Percentiles rank a stretch among this genome's conserved stretches.
Conservation (phyloP, 2,888 invertebrate species). For the Girardia tigrina region DNA sequence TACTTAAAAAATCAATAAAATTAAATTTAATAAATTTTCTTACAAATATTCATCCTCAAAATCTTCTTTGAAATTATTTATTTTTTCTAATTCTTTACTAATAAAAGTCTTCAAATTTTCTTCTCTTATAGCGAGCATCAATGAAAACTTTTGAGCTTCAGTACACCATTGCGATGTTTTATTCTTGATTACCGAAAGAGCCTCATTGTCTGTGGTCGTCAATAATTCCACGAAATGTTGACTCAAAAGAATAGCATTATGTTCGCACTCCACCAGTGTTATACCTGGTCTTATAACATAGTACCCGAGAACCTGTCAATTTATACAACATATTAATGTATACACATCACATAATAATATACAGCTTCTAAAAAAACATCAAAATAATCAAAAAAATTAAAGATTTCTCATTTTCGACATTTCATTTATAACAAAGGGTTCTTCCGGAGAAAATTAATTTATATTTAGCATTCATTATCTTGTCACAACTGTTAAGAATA, state of each 20-base stretch:
- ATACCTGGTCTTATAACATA: background rate
- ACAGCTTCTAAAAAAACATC: no score
- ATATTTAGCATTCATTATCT: no score
- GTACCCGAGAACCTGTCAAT: background rate
- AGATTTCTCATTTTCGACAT: no score
- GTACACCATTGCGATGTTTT: background rate
- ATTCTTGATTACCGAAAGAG: background rate
- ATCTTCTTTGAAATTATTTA: background rate
- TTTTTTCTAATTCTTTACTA: background rate
- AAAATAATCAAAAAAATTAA: no score
- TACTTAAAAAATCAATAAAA: no score
- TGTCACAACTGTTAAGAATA: no score
- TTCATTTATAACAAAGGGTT: no score
- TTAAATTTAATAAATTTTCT: no score
- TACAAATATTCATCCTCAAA: slow-evolving; percentile 5
- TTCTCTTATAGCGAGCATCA: background rate
- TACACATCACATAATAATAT: no score
- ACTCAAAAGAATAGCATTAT: background rate
- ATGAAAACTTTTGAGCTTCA: slow-evolving; percentile 8
- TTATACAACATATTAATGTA: no score
- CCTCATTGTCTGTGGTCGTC: background rate
- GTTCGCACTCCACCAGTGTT: background rate
- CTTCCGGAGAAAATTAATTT: no score
- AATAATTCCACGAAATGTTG: background rate
- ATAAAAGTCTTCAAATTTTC: background rate